Percentiles rank a stretch among this genome's conserved stretches.
These are phyloP conservation scores for Oasisia sp. DNA, from an alignment of 2,888 invertebrate genomes.

Conservation along the genomic window DNA sequence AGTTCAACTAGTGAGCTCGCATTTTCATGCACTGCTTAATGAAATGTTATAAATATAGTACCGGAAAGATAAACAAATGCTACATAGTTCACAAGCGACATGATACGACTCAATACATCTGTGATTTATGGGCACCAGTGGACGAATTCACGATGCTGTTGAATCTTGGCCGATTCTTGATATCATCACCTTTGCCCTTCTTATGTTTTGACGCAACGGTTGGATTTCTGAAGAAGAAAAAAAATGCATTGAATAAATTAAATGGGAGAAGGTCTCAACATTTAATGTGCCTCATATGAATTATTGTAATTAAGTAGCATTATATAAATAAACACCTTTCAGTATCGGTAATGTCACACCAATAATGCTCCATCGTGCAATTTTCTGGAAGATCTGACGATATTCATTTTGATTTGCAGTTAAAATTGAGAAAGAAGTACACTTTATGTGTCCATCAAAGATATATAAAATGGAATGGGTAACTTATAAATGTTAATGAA, in stretches of 20 bases:
- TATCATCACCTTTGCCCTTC: conserved; percentile 54
- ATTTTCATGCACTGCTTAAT: background rate
- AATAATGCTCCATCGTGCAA: background rate
- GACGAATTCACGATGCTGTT: conserved; percentile 46
- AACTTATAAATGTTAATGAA: no score
- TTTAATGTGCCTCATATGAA: background rate
- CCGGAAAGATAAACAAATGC: background rate
- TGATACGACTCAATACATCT: background rate
- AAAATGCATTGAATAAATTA: background rate
- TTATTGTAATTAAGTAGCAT: background rate
- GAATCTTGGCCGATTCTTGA: conserved; percentile 61
- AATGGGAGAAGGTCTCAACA: background rate
- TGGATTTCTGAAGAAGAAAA: conserved; percentile 54
- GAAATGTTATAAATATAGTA: background rate
- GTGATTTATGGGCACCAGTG: background rate
- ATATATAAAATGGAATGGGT: no score
- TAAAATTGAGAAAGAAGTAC: no score
- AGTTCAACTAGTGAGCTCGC: background rate
- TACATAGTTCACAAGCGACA: background rate
- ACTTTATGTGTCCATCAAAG: no score
- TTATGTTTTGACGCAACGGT: conserved; percentile 57
- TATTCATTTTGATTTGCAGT: background rate
- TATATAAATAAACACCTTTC: background rate
- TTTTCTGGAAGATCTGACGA: background rate
- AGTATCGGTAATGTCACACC: background rate